Conservation (phyloP, 2,797 vertebrate species). For the Hylomyscus alleni region DNA sequence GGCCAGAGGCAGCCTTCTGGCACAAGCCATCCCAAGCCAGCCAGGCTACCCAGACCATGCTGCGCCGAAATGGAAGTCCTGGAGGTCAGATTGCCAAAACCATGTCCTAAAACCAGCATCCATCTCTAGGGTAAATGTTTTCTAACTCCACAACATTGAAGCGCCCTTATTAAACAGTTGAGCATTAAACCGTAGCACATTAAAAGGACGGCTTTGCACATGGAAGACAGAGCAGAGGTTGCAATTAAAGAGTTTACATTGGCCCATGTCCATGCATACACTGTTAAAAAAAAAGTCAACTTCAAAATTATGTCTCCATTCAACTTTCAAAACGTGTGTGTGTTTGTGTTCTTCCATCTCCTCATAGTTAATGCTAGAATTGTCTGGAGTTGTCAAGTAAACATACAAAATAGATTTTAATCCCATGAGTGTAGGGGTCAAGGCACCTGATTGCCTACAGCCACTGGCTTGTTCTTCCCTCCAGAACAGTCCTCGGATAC, state of each 20-base stretch:
- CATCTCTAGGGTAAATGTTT: neutral
- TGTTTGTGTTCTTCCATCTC: constrained; percentile 30
- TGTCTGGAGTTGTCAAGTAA: constrained; percentile 5
- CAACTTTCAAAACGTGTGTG: neutral
- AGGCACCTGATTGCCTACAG: neutral
- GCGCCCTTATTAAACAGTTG: neutral
- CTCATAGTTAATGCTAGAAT: neutral
- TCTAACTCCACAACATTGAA: neutral
- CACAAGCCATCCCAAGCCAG: neutral
- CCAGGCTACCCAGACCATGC: neutral
- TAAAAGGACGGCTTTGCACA: neutral
- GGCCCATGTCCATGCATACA: neutral
- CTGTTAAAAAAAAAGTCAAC: neutral
- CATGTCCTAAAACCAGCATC: neutral
- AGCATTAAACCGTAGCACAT: neutral
- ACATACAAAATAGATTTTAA: neutral
- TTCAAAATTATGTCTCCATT: neutral
- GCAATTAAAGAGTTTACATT: neutral
- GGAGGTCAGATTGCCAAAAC: neutral
- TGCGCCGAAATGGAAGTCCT: neutral
- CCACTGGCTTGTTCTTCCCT: neutral
- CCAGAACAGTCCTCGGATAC: neutral
- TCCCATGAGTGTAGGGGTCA: neutral
- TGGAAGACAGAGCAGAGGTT: neutral
- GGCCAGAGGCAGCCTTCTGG: neutral